phyloP scores from a whole-genome alignment of 2,888 invertebrate genomes.

The Orthosia cruda region DNA sequence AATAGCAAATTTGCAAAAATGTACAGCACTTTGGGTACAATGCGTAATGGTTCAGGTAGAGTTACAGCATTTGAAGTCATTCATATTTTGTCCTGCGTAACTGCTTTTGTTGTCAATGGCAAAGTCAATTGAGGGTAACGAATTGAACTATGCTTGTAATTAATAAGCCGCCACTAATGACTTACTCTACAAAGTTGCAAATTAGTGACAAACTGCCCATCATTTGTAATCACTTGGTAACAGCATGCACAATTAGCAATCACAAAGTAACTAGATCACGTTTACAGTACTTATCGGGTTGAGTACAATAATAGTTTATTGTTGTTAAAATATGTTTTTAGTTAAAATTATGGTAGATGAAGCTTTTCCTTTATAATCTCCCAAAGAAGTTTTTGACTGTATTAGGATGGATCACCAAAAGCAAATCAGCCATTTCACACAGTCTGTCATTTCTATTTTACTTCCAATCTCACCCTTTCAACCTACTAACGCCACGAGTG shows the following conservation, averaged over 20 bases:
- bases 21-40: neutral
- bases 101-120: neutral
- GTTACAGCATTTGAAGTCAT: neutral
- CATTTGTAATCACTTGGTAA: neutral
- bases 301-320: neutral
- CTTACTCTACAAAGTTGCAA: slow-evolving; percentile 12
- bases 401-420: no score
- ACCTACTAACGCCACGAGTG: fast-evolving
- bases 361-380: no score
- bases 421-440: neutral
- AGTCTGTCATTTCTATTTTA: neutral
- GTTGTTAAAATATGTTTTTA: neutral
- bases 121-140: slow-evolving; percentile 11
- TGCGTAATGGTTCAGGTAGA: neutral
- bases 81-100: neutral
- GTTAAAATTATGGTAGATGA: no score
- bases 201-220: neutral
- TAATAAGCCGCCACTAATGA: slow-evolving; percentile 17
- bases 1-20: slow-evolving; percentile 10
- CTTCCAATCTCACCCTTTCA: neutral
- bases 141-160: neutral
- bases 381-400: neutral
- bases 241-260: slow-evolving; percentile 16
- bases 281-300: neutral
- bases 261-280: neutral